A percentile compares a stretch with the other conserved stretches of the same genome.
phyloP scores from a whole-genome alignment of 2,888 invertebrate species.

The Ectropis crepuscularia region DNA sequence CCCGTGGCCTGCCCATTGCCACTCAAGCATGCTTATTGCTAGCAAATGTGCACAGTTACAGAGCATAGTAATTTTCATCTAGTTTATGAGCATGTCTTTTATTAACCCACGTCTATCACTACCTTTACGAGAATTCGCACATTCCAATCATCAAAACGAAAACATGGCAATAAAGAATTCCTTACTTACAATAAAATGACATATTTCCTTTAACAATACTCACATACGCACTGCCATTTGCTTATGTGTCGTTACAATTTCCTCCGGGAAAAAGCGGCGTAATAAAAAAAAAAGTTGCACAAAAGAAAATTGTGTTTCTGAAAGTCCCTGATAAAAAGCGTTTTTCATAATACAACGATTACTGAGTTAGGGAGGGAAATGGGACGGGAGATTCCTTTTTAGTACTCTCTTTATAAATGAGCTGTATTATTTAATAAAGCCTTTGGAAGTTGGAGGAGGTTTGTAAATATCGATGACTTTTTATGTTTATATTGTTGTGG shows the following conservation, averaged over 20 bases:
- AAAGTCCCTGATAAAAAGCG: constrained; percentile 49
- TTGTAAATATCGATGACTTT: constrained; percentile 6
- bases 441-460: constrained; percentile 8
- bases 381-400: constrained; percentile 42
- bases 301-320: constrained; percentile 60
- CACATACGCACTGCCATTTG: constrained; percentile 25
- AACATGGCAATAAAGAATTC: constrained; percentile 20
- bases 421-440: constrained; percentile 40
- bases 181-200: constrained; percentile 17
- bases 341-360: constrained; percentile 55
- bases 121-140: too few relatives aligned
- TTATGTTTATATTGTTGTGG: background rate
- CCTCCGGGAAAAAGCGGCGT: constrained; percentile 24
- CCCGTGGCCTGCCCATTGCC: too few relatives aligned
- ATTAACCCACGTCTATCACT: too few relatives aligned
- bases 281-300: constrained; percentile 47
- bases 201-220: constrained; percentile 18
- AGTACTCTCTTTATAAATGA: constrained; percentile 28
- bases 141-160: constrained; percentile 9
- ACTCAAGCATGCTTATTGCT: too few relatives aligned
- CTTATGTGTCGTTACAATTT: constrained; percentile 32
- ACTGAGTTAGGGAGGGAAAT: constrained; percentile 47
- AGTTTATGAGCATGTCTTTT: too few relatives aligned
- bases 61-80: too few relatives aligned
- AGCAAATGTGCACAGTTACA: too few relatives aligned